Evolutionary conservation across 2,113 vertebrate species (phyloP).

Genomic region (Eira barbara): DNA sequence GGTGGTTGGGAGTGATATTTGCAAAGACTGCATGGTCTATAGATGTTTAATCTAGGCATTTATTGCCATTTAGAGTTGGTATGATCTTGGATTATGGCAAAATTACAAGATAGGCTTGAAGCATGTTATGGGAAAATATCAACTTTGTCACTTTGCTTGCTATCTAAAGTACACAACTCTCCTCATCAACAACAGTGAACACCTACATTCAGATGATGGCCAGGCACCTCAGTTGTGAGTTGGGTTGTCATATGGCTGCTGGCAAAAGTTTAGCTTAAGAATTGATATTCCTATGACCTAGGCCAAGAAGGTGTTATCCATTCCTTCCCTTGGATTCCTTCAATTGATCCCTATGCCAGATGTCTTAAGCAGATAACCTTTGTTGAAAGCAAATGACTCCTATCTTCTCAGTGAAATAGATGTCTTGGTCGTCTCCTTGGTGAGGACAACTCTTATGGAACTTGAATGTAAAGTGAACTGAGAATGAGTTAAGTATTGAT

Average conservation of each 20-base stretch:
- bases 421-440: not conserved
- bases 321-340: not conserved
- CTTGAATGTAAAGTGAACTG: not conserved
- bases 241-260: not conserved
- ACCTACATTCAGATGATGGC: not conserved
- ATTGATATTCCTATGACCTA: not conserved
- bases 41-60: not conserved
- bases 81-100: not conserved
- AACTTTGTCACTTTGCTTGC: not conserved
- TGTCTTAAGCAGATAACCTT: not conserved
- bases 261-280: not conserved
- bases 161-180: not conserved
- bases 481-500: not conserved
- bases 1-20: not conserved
- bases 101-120: not conserved
- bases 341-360: not conserved
- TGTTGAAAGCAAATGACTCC: not conserved
- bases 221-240: not conserved
- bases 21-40: not conserved
- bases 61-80: not conserved
- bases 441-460: not conserved
- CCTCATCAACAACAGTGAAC: not conserved
- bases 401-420: not conserved
- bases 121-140: not conserved
- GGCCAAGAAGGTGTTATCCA: not conserved